Percentiles rank a stretch among this genome's conserved stretches.
These are phyloP conservation scores for Acanthurus leucopareius DNA, from an alignment of 2,797 vertebrate species.

Conservation along the genomic window DNA sequence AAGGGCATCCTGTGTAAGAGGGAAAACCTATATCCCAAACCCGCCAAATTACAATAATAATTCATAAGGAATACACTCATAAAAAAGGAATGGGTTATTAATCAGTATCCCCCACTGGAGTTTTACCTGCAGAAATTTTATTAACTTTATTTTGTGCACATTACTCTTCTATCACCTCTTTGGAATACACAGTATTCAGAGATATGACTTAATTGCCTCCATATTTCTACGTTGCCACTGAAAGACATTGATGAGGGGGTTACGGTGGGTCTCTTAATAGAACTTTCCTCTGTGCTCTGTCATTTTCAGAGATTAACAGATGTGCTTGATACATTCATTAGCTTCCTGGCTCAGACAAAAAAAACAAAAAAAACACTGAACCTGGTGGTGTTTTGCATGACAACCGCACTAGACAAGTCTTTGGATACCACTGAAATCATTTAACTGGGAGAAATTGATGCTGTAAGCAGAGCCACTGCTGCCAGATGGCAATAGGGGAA, in stretches of 20 bases:
- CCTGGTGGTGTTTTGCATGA: conserved; percentile 58
- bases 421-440: conserved; percentile 65
- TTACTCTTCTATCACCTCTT: conserved; percentile 67
- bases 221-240: conserved; percentile 63
- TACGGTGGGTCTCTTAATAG: conserved; percentile 62
- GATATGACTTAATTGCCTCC: conserved; percentile 62
- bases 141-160: conserved; percentile 78
- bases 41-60: conserved; percentile 76
- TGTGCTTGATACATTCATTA: conserved; percentile 67
- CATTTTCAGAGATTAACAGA: conserved; percentile 67
- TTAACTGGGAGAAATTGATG: conserved; percentile 70
- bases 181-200: conserved; percentile 56
- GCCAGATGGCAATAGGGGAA: conserved; percentile 78
- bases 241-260: conserved; percentile 68
- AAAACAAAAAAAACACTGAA: conserved; percentile 20
- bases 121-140: conserved; percentile 72
- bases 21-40: conserved; percentile 35
- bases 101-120: conserved; percentile 70
- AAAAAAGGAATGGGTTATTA: conserved; percentile 74
- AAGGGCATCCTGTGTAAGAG: conserved; percentile 47
- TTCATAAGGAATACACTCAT: conserved; percentile 73
- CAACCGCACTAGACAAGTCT: conserved; percentile 53
- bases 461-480: conserved; percentile 72
- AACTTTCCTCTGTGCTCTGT: conserved; percentile 47
- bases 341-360: conserved; percentile 31